A percentile compares a stretch with the other conserved stretches of the same genome.
Conservation (phyloP, 2,113 vertebrate species). For the Salvator merianae region DNA sequence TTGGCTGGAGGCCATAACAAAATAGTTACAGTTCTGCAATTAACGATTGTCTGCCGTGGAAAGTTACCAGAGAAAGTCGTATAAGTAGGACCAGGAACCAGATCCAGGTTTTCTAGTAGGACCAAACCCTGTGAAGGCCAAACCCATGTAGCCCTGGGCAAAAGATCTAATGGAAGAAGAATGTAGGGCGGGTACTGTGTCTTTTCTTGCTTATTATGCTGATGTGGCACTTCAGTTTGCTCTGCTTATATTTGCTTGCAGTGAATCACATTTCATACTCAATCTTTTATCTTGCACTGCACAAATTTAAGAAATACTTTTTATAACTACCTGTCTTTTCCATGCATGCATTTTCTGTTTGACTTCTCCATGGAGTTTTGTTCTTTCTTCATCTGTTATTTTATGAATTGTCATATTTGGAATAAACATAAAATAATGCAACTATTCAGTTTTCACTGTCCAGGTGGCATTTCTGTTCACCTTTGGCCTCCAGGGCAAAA, state of each 20-base stretch:
- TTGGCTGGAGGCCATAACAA: background rate
- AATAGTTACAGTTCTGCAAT: background rate
- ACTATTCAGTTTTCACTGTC: background rate
- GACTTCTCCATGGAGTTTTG: background rate
- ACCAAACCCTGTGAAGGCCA: slow-evolving; percentile 61
- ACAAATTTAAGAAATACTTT: background rate
- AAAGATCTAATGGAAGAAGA: slow-evolving; percentile 56
- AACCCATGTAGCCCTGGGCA: slow-evolving; percentile 44
- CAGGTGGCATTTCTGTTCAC: background rate
- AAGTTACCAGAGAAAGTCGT: slow-evolving; percentile 10
- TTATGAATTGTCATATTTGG: background rate
- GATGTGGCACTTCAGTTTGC: slow-evolving; percentile 58
- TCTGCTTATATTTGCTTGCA: slow-evolving; percentile 23
- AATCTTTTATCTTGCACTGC: fast-evolving
- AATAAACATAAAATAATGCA: background rate
- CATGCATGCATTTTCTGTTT: background rate
- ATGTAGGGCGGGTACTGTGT: slow-evolving; percentile 15
- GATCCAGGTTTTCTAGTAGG: slow-evolving; percentile 38
- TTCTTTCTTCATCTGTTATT: background rate
- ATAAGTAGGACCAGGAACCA: slow-evolving; percentile 35
- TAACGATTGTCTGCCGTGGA: background rate
- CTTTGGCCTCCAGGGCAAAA: too few relatives aligned
- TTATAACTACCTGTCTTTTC: background rate
- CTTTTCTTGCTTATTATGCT: slow-evolving; percentile 34
- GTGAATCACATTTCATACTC: background rate